Evolutionary conservation across 2,797 vertebrate genomes (phyloP).

Genomic region (Moxostoma hubbsi): DNA sequence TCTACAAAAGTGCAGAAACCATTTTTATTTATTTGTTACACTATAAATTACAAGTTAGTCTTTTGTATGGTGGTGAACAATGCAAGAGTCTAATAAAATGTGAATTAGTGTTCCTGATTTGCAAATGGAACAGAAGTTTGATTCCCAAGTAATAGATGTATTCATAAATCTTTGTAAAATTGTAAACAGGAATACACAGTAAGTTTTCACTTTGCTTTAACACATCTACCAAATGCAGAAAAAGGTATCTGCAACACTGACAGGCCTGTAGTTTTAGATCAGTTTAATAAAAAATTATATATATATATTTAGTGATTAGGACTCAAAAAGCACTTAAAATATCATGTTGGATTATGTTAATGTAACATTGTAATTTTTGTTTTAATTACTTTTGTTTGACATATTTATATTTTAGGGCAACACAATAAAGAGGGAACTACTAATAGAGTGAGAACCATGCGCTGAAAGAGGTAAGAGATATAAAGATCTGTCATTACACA

Average conservation of each 20-base stretch:
- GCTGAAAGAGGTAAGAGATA: constrained; percentile 70
- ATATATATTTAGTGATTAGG: neutral
- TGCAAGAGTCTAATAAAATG: no score
- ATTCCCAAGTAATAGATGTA: no score
- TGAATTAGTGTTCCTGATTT: no score
- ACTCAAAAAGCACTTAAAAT: neutral
- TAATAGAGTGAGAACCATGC: constrained; percentile 67
- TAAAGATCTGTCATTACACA: neutral
- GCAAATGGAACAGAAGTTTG: no score
- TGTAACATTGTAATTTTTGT: neutral
- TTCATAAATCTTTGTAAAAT: no score
- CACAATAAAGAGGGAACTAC: constrained; percentile 57
- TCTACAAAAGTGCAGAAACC: neutral
- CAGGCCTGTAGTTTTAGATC: no score
- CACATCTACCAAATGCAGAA: no score
- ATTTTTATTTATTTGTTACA: neutral
- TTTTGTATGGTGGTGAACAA: no score
- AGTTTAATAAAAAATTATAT: no score
- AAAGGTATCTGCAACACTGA: no score
- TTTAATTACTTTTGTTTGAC: neutral
- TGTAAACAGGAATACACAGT: no score
- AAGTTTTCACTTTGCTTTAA: no score
- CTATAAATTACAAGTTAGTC: neutral
- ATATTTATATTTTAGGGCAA: constrained; percentile 56
- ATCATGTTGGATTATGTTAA: neutral